Base-by-base conservation (phyloP, 2,888 invertebrate species). In the Chymomyza fuscimana region DNA sequence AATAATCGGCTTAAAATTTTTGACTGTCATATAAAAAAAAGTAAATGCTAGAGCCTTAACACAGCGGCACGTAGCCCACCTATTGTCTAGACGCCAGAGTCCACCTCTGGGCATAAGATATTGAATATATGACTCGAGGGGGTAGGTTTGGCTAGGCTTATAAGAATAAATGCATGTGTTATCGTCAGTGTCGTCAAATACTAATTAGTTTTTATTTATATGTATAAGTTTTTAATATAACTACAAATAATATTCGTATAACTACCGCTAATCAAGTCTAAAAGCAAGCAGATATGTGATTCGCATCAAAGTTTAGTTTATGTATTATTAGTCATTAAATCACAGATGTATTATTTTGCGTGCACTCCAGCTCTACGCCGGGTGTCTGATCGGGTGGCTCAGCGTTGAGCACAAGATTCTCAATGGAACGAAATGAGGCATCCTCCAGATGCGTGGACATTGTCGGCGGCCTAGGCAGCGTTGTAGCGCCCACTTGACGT, bases 331-430 rank as follows among this genome's bases (percentile, higher is more conserved):
- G 84, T 86, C 84, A 87, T 90, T 87, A 91, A 87, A 91, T 91
- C 90, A 90, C 90, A 90, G 90, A 91, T 84, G 91, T 89, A 86
- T 80, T 82, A 80, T 90, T 90, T 69, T 77, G 74, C 70, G 73
- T 63, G 56, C 70, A 61, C 46, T 77, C 79, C 66, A 63, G 70
- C 63, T 73, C 80, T 32, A 89, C 88, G 52, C 89, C 85, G 63
- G 87, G 90, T 70, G 90, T 91, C 73, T 90, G 84, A 69, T 90
- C 91, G 36, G 89, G 83, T 29, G 91, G 89, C 64, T 90, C 90
- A 9, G 88, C 90, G 73, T 91, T 91, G 29, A 90, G 78, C 62
- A 91, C 90, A 54, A 91, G 80, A 84, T 91, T 90, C 76, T 91
- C 91, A 66, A 88, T 89, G 4, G 91, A 91, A 59, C 90, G 85